phyloP scores from a whole-genome alignment of 2,113 vertebrate species.

The Eidolon helvum region DNA sequence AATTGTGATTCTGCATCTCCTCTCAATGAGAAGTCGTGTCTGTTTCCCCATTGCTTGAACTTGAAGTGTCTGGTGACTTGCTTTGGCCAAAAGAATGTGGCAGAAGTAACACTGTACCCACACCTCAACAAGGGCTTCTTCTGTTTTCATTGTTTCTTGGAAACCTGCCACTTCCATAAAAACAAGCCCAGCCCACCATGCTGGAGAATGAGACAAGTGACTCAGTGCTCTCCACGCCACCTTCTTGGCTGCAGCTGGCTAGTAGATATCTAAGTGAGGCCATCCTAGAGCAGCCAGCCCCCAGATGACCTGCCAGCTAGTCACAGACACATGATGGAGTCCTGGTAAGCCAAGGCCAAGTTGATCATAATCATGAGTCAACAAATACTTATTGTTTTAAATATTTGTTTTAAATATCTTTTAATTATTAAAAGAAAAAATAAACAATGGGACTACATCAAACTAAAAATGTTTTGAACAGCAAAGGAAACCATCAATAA shows the following conservation, averaged over 20 bases:
- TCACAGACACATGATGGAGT: background rate
- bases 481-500: no score
- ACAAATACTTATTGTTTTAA: background rate
- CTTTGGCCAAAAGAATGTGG: background rate
- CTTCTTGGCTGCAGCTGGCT: background rate
- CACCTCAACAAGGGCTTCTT: background rate
- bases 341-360: background rate
- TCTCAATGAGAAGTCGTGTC: background rate
- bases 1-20: background rate
- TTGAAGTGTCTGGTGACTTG: background rate
- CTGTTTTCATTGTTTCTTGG: background rate
- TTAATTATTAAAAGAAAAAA: no score
- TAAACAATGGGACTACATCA: no score
- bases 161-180: background rate
- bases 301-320: background rate
- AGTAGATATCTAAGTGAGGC: background rate
- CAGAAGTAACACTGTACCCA: background rate
- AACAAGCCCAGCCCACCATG: background rate
- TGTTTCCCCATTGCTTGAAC: background rate
- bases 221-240: background rate
- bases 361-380: background rate
- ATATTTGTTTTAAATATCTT: background rate
- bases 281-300: background rate
- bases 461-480: no score
- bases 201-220: background rate